Conservation (phyloP, 2,797 vertebrate genomes). For the Thamnophis elegans region DNA sequence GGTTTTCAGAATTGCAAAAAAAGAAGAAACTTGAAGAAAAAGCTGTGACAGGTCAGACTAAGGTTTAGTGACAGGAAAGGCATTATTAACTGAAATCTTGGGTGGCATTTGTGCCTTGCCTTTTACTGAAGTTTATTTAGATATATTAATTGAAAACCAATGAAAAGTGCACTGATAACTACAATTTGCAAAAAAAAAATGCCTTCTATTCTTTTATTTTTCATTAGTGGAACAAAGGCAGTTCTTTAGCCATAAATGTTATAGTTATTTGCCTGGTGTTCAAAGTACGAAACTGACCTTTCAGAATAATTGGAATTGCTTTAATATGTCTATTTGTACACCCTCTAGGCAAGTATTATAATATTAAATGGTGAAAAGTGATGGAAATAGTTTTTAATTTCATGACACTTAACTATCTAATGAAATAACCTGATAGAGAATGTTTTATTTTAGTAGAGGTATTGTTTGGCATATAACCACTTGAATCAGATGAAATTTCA, state of each 20-base stretch:
- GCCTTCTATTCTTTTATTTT: constrained; percentile 60
- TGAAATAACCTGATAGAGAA: constrained; percentile 13
- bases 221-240: constrained; percentile 60
- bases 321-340: constrained; percentile 40
- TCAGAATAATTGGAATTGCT: constrained; percentile 37
- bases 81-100: constrained; percentile 63
- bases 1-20: constrained; percentile 48
- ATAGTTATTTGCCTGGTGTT: constrained; percentile 36
- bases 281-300: constrained; percentile 39
- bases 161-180: constrained; percentile 54
- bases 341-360: constrained; percentile 27
- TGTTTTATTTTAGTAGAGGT: constrained; percentile 9
- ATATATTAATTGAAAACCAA: constrained; percentile 53
- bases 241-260: constrained; percentile 52
- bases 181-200: constrained; percentile 53
- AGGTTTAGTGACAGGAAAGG: not conserved
- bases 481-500: not conserved
- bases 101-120: constrained; percentile 39
- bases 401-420: constrained; percentile 10
- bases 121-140: constrained; percentile 49
- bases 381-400: constrained; percentile 47
- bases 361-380: not conserved
- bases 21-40: constrained; percentile 43
- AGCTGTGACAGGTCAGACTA: constrained; percentile 42
- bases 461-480: not conserved